Evolutionary conservation across 2,113 vertebrate species (phyloP).

Genomic region (Aphyosemion australe): DNA sequence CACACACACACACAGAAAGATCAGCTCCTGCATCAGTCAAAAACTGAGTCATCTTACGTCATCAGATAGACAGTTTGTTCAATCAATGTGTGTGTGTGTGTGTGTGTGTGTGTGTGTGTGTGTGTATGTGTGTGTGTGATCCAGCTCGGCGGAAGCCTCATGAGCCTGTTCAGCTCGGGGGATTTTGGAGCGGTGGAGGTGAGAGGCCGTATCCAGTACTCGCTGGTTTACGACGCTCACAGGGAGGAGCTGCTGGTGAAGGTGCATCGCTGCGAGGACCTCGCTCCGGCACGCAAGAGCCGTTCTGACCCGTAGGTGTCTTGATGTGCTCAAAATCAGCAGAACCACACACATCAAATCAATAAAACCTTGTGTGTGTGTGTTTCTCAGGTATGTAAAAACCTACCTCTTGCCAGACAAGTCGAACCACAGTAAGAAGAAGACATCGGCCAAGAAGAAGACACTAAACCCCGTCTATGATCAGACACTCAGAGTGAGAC

Average conservation of each 20-base stretch:
- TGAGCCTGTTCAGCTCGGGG: slow-evolving; percentile 90
- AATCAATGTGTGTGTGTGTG: too few relatives aligned
- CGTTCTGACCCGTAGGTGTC: slow-evolving; percentile 89
- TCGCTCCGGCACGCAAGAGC: slow-evolving; percentile 86
- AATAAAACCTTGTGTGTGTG: neutral
- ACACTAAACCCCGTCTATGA: slow-evolving; percentile 91
- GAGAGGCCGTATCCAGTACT: slow-evolving; percentile 86
- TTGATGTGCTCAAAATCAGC: slow-evolving; percentile 1
- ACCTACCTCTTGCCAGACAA: slow-evolving; percentile 93
- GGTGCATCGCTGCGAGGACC: slow-evolving; percentile 87
- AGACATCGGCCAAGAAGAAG: slow-evolving; percentile 89
- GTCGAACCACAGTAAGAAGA: slow-evolving; percentile 90
- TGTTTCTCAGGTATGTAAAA: slow-evolving; percentile 88
- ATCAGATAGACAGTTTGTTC: too few relatives aligned
- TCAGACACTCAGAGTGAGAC: slow-evolving; percentile 87
- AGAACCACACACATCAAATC: neutral
- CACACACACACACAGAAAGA: neutral
- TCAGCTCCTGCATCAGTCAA: too few relatives aligned
- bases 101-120: neutral
- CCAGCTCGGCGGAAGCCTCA: slow-evolving; percentile 90
- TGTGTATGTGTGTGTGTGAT: slow-evolving; percentile 17
- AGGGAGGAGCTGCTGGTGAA: slow-evolving; percentile 85
- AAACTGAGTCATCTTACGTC: too few relatives aligned
- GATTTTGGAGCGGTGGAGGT: slow-evolving; percentile 86
- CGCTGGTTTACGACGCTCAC: slow-evolving; percentile 82